Base-by-base conservation (phyloP, 2,888 invertebrate genomes). In the Acleris sparsana region DNA sequence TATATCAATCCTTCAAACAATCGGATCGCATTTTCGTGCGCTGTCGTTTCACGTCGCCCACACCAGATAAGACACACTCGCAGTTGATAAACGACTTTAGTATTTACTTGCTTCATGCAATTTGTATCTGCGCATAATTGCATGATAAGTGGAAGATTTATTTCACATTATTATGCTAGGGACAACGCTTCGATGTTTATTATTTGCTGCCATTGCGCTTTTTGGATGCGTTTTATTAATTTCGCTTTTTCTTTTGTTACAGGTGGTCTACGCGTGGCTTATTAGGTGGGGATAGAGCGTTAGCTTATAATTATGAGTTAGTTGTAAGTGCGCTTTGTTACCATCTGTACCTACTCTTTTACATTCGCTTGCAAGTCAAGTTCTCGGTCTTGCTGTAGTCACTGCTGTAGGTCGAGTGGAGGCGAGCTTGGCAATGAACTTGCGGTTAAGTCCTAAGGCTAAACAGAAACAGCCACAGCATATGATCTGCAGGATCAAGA, bases 181-280 rank as follows among this genome's bases (percentile, higher is more conserved):
- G 56, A 62, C 66, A 44, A 61, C 68, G 75, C 75, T 79, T 75
- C 46, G 46, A 29, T n/a, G n/a, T n/a, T 33, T 63, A 64, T 70
- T 62, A 63, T 70, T 65, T 69, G 60, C 60, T 46, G 29, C 65
- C 79, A 76, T 80, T 71, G 67, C 69, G 72, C 84, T 83, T 74
- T 82, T 82, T 78, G 87, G 86, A 84, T 88, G 92, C 92, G 79
- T 86, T 90, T 87, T 88, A 93, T 93, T 93, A 93, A 93, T 93
- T 93, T 93, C 85, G 93, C 93, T 93, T 93, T 89, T 89, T 87
- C 89, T 90, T 92, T 93, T 93, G 93, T 93, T 93, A 80, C 93
- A 93, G 93, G 89, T 93, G 87, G 89, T 84, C 92, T 85, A 84
- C 88, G 84, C 80, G 83, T 84, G 80, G 78, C 86, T 87, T 84